phyloP scores from a whole-genome alignment of 2,113 vertebrate genomes.

The Perca fluviatilis region DNA sequence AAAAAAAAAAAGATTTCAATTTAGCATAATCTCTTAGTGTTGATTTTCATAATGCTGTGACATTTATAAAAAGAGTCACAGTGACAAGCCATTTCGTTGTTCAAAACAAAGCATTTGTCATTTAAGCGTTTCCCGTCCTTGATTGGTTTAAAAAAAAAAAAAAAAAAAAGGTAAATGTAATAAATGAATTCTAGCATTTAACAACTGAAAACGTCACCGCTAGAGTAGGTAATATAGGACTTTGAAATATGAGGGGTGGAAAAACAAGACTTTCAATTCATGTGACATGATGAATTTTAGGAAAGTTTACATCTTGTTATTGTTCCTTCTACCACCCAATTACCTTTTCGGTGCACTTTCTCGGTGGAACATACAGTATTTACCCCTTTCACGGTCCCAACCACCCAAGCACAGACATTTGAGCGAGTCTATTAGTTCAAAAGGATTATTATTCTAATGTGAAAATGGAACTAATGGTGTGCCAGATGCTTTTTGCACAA shows the following conservation, averaged over 20 bases:
- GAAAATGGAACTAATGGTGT: slow-evolving; percentile 89
- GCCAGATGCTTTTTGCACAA: slow-evolving; percentile 86
- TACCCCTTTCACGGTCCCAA: slow-evolving; percentile 50
- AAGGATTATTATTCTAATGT: slow-evolving; percentile 89
- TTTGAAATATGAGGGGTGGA: slow-evolving; percentile 38
- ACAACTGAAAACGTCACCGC: slow-evolving; percentile 16
- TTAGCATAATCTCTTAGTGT: slow-evolving; percentile 24
- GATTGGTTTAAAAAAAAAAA: neutral
- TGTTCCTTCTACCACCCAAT: slow-evolving; percentile 41
- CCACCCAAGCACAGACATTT: slow-evolving; percentile 78
- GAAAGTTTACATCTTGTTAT: slow-evolving; percentile 55
- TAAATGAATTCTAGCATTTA: slow-evolving; percentile 23
- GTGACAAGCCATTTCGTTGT: slow-evolving; percentile 39
- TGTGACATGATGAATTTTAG: slow-evolving; percentile 30
- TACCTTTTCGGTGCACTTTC: slow-evolving; percentile 36
- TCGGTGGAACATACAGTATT: slow-evolving; percentile 70
- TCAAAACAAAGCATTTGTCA: slow-evolving; percentile 22
- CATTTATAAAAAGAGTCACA: slow-evolving; percentile 37
- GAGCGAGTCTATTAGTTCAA: slow-evolving; percentile 86
- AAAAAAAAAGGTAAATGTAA: neutral
- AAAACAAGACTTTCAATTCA: slow-evolving; percentile 41
- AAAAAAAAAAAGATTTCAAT: slow-evolving; percentile 30
- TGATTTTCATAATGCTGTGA: slow-evolving; percentile 53
- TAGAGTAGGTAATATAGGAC: neutral
- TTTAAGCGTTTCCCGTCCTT: slow-evolving; percentile 1